phyloP scores from a whole-genome alignment of 2,888 invertebrate genomes.

The Drosophila barbarae region DNA sequence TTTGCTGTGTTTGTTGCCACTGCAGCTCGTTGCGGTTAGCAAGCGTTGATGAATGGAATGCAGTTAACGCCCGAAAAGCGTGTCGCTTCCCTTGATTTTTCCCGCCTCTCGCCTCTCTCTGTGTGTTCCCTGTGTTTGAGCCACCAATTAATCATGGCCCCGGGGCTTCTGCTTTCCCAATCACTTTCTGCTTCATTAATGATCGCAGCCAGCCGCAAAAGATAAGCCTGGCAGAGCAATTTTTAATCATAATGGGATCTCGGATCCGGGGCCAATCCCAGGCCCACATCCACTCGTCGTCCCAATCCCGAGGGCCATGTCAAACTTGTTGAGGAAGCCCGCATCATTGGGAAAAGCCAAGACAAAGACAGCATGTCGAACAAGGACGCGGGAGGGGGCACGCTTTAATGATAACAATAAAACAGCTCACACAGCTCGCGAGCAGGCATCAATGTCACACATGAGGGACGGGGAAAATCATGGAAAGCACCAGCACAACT shows the following conservation, averaged over 20 bases:
- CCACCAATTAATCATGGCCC: slow-evolving; percentile 65
- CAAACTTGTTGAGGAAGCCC: slow-evolving; percentile 67
- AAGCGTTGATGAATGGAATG: slow-evolving; percentile 75
- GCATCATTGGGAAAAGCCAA: slow-evolving; percentile 29
- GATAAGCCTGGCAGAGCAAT: slow-evolving; percentile 64
- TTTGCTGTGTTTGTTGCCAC: slow-evolving; percentile 16
- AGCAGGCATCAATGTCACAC: slow-evolving; percentile 67
- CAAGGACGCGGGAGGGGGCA: slow-evolving; percentile 44
- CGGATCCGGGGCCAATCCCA: slow-evolving; percentile 14
- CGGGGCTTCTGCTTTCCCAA: slow-evolving; percentile 30
- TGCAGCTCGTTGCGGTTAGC: slow-evolving; percentile 61
- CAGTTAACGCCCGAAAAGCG: slow-evolving; percentile 68
- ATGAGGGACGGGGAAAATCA: slow-evolving; percentile 9
- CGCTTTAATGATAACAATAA: slow-evolving; percentile 76
- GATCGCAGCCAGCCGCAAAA: slow-evolving; percentile 48
- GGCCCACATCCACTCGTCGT: not conserved
- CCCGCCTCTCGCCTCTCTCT: slow-evolving; percentile 35
- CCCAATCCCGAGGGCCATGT: slow-evolving; percentile 29
- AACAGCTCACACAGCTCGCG: slow-evolving; percentile 59
- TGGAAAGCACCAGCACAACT: slow-evolving; percentile 51
- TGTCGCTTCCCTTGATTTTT: slow-evolving; percentile 55
- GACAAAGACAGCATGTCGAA: slow-evolving; percentile 53
- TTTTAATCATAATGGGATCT: slow-evolving; percentile 72
- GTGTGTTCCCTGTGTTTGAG: slow-evolving; percentile 7
- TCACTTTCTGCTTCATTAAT: slow-evolving; percentile 53